Evolutionary conservation across 2,113 vertebrate species (phyloP), one percentile per base, ranked within the genome.

Genomic region (Melanostigma gelatinosum): DNA sequence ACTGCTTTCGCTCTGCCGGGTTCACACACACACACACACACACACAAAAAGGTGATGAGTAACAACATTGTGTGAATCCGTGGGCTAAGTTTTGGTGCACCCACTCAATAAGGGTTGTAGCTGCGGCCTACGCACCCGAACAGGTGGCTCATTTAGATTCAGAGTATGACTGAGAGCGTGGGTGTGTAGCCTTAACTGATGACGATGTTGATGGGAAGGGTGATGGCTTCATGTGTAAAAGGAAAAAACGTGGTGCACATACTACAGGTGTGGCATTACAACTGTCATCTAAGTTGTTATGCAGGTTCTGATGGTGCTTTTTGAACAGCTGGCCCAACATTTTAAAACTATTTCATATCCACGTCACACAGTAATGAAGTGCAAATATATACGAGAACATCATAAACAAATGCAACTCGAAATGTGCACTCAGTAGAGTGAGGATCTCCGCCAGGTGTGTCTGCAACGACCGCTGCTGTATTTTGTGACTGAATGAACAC

Each of bases 201-300:
- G 71, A 73, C 40, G 46, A 68, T 57, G 64, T 4, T 91, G 81
- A 80, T 89, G 86, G 89, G 82, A 88, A 88, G 64, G 58, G 50
- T 60, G 76, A 73, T 60, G 52, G 76, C 40, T 73, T 75, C 62
- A 8, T 16, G 48, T 65, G 24, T 34, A 42, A 82, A 72, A 67
- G 34, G 50, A 18, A 60, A 86, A 81, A 71, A 80, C 8, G 24
- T 12, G 76, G 61, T 73, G 18, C 13, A 1, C 22, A 8, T n/a
- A 13, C 42, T 15, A 36, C 34, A 63, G 40, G 75, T 40, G 68
- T 38, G 68, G 68, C 34, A 60, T 29, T 42, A 4, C 22, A 42
- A 62, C 6, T 74, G 27, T 80, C 69, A 82, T 70, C 29, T 24
- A 16, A 79, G 44, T 38, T 38, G 7, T 42, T 11, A 58, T 8